phyloP scores from a whole-genome alignment of 2,888 invertebrate species.

The Leptinotarsa tumamoca region DNA sequence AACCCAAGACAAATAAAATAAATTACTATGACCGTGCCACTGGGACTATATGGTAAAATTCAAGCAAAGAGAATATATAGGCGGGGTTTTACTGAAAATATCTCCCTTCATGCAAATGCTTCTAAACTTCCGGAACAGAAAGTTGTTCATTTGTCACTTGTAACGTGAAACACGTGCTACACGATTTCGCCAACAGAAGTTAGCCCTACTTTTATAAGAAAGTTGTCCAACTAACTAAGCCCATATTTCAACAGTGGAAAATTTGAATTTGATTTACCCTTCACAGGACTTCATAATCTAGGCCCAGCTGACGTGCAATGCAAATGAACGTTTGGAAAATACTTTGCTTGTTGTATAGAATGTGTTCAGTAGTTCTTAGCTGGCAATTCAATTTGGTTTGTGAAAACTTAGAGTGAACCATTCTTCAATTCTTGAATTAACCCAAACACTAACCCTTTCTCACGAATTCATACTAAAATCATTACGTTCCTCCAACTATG shows the following conservation, averaged over 20 bases:
- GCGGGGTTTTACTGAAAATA: background rate
- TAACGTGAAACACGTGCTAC: constrained; percentile 20
- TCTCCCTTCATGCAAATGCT: constrained; percentile 5
- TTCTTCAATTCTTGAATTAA: no score
- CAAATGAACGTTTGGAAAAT: background rate
- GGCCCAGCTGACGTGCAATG: background rate
- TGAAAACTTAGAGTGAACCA: no score
- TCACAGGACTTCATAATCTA: background rate
- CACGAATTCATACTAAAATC: no score
- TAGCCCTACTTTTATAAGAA: constrained; percentile 13
- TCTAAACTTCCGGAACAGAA: constrained; percentile 8
- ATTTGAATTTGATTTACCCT: constrained; percentile 19
- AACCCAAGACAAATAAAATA: no score
- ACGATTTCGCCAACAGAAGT: constrained; percentile 15
- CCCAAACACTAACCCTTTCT: no score
- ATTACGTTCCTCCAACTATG: no score
- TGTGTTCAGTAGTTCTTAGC: background rate
- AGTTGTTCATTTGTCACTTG: constrained; percentile 19
- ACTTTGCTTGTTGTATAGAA: background rate
- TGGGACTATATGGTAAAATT: no score
- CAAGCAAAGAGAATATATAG: background rate
- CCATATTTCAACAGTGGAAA: constrained; percentile 17
- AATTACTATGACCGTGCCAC: no score
- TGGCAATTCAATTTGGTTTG: no score
- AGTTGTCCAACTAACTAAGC: constrained; percentile 17